Evolutionary conservation across 2,797 vertebrate species (phyloP).

Genomic region (Thripadectes ignobilis): DNA sequence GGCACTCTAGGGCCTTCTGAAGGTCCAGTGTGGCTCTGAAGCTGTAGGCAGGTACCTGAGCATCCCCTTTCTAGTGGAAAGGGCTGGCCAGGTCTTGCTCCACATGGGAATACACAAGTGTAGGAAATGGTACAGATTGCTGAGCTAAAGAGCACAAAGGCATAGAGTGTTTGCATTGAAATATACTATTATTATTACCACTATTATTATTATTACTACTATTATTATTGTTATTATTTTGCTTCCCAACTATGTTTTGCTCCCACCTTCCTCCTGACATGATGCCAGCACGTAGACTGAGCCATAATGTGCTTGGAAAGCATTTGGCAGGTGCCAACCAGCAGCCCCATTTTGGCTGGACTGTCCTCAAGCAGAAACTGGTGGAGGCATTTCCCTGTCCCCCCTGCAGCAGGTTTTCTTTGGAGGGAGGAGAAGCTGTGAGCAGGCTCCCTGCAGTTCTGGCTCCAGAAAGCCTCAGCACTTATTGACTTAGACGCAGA

Average conservation of each 20-base stretch:
- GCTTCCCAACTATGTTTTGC: neutral
- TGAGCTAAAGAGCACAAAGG: neutral
- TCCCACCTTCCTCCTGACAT: neutral
- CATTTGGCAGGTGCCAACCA: accelerated
- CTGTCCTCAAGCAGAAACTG: neutral
- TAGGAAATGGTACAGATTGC: neutral
- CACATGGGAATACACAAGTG: accelerated
- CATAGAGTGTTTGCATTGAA: neutral
- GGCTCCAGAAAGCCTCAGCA: conserved; percentile 24
- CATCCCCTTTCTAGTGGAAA: neutral
- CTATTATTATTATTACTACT: neutral
- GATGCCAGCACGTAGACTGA: neutral
- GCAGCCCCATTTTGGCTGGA: neutral
- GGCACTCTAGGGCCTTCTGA: neutral
- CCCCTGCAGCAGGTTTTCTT: conserved; percentile 2
- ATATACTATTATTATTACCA: neutral
- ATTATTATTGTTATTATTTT: neutral
- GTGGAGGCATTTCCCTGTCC: neutral
- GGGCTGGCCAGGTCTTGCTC: neutral
- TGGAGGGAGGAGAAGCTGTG: neutral
- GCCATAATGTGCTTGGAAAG: neutral
- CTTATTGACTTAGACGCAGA: neutral
- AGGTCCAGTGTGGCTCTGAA: neutral
- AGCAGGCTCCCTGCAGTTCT: neutral
- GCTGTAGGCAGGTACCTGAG: neutral